Evolutionary conservation across 2,113 vertebrate genomes (phyloP), one percentile per base, ranked within the genome.

Genomic region (Gambusia holbrooki): DNA sequence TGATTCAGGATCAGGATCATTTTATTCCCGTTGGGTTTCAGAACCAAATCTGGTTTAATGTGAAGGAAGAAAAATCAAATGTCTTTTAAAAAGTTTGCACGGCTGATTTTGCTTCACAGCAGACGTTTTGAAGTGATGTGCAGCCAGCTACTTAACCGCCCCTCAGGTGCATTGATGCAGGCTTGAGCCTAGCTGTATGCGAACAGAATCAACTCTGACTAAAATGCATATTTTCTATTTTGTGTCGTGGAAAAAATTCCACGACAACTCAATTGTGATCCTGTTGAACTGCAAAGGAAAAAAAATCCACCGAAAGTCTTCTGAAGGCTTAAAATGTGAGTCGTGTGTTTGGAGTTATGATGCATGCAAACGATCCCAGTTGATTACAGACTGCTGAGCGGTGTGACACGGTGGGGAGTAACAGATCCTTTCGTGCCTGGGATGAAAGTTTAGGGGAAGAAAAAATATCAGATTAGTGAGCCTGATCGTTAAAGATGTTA

Each of bases 141-240:
- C 51, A 73, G 66, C n/a, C 67, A 72, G 77, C 74, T 75, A 19
- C 72, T 68, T 40, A 48, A 19, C 17, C 63, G 69, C 78, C 83
- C 71, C 83, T 82, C 91, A 88, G 80, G 86, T 66, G 76, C 82
- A 66, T 54, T 63, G 73, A 74, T 1, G 76, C 68, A 64, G 66
- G 69, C 66, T 76, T 64, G 66, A 76, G 80, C 79, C 71, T 87
- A 82, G 78, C 74, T 69, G 22, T 29, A 61, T 5, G 33, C 17
- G 0, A 10, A 37, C 32, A 54, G 3, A 40, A 28, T 28, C 62
- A 7, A 13, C 19, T 2, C 19, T 22, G 48, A 25, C 19, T 67
- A 64, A 73, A 61, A 32, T 29, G 30, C 48, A 17, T 32, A 25
- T 37, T 71, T 3, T 29, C 51, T 58, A 58, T 70, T 75, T 19